Evolutionary conservation across 1,140 invertebrate genomes (phyloP).

Genomic region (Bombus affinis): DNA sequence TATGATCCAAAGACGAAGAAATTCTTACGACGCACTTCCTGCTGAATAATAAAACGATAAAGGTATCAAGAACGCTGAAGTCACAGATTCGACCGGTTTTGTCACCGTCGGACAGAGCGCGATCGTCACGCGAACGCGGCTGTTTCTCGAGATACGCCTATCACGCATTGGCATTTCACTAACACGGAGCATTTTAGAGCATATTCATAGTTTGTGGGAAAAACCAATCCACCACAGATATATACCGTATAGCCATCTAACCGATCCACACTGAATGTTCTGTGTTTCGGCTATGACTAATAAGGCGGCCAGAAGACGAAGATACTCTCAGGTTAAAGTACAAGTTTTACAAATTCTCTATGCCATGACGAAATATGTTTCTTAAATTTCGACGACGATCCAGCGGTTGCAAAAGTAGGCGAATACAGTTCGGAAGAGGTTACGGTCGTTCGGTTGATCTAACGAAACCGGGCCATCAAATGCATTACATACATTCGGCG

Average conservation of each 20-base stretch:
- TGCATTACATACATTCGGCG: neutral
- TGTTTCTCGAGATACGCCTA: conserved; percentile 5
- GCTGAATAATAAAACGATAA: neutral
- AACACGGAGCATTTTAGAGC: neutral
- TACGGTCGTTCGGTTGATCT: neutral
- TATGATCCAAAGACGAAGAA: neutral
- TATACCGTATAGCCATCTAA: neutral
- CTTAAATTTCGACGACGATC: neutral
- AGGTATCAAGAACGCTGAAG: neutral
- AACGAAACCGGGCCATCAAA: conserved; percentile 3
- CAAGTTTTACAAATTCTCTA: neutral
- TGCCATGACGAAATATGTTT: too few species aligned
- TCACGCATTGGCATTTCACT: conserved; percentile 15
- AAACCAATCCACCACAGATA: neutral
- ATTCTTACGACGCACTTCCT: neutral
- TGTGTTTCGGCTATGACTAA: neutral
- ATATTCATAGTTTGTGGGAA: neutral
- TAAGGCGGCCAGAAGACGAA: neutral
- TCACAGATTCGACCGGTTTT: neutral
- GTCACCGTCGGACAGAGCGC: conserved; percentile 8
- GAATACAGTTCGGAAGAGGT: neutral
- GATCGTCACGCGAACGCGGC: neutral
- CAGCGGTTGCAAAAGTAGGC: too few species aligned
- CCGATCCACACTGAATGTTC: neutral
- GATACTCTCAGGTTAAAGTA: neutral